Evolutionary conservation across 1,140 invertebrate species (phyloP).

Genomic region (Heterodera schachtii): DNA sequence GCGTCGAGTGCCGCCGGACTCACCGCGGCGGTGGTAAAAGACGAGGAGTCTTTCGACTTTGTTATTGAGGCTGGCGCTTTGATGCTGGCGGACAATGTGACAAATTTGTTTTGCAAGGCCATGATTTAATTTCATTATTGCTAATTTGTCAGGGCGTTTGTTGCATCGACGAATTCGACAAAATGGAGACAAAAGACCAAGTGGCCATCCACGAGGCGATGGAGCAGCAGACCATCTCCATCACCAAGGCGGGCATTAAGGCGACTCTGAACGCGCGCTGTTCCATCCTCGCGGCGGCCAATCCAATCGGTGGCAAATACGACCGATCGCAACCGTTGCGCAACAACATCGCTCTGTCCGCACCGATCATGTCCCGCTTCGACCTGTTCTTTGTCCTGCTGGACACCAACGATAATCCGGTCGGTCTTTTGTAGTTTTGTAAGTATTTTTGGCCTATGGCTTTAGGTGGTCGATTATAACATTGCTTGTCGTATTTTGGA

Average conservation of each 20-base stretch:
- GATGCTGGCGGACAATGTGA: constrained; percentile 92
- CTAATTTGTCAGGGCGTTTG: constrained; percentile 78
- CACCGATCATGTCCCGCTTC: constrained; percentile 98
- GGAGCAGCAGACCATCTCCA: constrained; percentile 99
- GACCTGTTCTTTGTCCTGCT: constrained; percentile 94
- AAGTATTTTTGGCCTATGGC: neutral
- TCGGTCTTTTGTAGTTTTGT: neutral
- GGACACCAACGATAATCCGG: constrained; percentile 32
- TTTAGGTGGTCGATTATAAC: constrained; percentile 81
- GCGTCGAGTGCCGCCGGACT: constrained; percentile 95
- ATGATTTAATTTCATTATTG: neutral
- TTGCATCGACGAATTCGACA: constrained; percentile 99
- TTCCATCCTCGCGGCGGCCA: constrained; percentile 95
- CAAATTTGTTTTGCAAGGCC: no score
- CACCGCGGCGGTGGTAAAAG: constrained; percentile 92
- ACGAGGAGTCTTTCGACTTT: constrained; percentile 96
- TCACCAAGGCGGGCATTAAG: constrained; percentile 96
- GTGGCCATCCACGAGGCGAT: constrained; percentile 99
- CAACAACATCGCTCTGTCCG: constrained; percentile 88
- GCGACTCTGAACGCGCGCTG: constrained; percentile 94
- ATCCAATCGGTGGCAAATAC: constrained; percentile 92
- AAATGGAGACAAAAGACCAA: constrained; percentile 96
- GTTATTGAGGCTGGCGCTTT: constrained; percentile 98
- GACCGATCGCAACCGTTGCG: constrained; percentile 90
- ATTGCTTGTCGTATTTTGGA: constrained; percentile 94